Percentiles rank a stretch among this genome's conserved stretches.
Evolutionary conservation across 2,888 invertebrate species (phyloP).

Genomic region (Heliconius aoede): DNA sequence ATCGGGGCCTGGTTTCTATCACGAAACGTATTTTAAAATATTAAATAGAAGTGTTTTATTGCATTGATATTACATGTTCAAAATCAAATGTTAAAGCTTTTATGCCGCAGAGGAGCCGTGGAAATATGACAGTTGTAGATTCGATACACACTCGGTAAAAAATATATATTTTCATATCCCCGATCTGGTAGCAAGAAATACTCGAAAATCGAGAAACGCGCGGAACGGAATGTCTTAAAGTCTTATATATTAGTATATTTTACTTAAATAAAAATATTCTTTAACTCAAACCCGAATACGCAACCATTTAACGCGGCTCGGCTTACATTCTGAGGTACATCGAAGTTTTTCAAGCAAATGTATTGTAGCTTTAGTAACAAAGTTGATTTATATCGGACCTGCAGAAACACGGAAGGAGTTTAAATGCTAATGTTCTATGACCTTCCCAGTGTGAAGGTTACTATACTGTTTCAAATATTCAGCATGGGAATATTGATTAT

Average conservation of each 20-base stretch:
- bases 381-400: background rate
- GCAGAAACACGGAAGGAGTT: background rate
- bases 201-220: no score
- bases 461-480: background rate
- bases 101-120: background rate
- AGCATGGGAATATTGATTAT: no score
- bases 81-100: background rate
- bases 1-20: slow-evolving; percentile 7
- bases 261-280: background rate
- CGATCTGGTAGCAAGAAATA: no score
- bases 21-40: background rate
- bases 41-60: background rate
- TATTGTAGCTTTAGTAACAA: background rate
- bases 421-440: background rate
- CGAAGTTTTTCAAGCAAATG: background rate
- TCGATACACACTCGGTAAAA: background rate
- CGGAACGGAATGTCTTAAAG: no score
- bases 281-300: background rate
- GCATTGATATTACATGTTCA: background rate
- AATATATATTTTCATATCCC: no score
- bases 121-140: background rate
- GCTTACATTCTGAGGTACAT: background rate
- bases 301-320: background rate
- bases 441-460: background rate
- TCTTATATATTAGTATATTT: no score